Conservation (phyloP, 2,113 vertebrate species). For the Periophthalmus modestus region DNA sequence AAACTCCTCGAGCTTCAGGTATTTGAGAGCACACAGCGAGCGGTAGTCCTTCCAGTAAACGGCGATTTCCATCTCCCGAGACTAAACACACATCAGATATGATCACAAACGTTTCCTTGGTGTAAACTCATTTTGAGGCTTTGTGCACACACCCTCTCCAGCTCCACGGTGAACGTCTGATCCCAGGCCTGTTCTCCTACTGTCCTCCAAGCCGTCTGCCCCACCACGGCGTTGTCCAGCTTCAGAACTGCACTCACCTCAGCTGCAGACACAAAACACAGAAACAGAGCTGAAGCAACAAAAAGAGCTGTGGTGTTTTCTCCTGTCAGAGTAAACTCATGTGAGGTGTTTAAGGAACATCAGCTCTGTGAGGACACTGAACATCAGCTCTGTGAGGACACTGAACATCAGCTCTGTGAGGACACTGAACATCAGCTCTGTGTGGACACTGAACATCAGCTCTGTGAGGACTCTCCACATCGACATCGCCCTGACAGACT, state of each 20-base stretch:
- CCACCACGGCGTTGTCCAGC: conserved; percentile 85
- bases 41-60: conserved; percentile 89
- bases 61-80: conserved; percentile 87
- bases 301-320: too few relatives aligned
- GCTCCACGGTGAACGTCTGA: conserved; percentile 87
- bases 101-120: neutral
- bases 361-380: too few relatives aligned
- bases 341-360: too few relatives aligned
- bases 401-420: too few relatives aligned
- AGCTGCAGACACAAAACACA: conserved; percentile 62
- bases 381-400: too few relatives aligned
- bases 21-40: conserved; percentile 89
- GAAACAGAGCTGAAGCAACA: too few relatives aligned
- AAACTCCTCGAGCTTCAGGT: conserved; percentile 91
- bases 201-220: conserved; percentile 85
- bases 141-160: conserved; percentile 82
- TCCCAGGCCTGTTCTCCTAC: conserved; percentile 85
- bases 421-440: too few relatives aligned
- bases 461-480: too few relatives aligned
- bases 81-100: conserved; percentile 58
- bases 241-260: conserved; percentile 88
- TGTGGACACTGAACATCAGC: too few relatives aligned
- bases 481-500: too few relatives aligned
- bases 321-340: too few relatives aligned
- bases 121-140: neutral